phyloP scores from a whole-genome alignment of 1,140 invertebrate genomes.

The Probaryconus sp. region DNA sequence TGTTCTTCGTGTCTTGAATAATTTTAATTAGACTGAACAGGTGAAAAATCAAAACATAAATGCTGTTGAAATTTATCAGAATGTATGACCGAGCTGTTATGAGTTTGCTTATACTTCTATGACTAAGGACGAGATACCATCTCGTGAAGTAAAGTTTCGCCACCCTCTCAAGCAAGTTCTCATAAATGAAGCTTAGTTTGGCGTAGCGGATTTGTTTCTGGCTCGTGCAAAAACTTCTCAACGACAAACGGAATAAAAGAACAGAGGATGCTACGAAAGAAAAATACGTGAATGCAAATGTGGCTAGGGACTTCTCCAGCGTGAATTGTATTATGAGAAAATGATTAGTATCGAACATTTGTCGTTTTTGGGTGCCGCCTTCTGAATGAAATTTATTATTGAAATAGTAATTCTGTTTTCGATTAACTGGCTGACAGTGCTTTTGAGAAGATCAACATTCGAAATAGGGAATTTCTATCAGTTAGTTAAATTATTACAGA shows the following conservation, averaged over 20 bases:
- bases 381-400: too few relatives aligned
- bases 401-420: too few relatives aligned
- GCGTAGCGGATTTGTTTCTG: slow-evolving; percentile 39
- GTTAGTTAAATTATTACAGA: too few relatives aligned
- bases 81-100: slow-evolving; percentile 2
- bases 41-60: slow-evolving; percentile 16
- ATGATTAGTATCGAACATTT: slow-evolving; percentile 24
- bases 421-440: too few relatives aligned
- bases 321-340: slow-evolving; percentile 21
- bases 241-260: slow-evolving; percentile 40
- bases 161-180: slow-evolving; percentile 8
- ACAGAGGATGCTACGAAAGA: slow-evolving; percentile 1
- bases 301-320: neutral
- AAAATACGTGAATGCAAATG: slow-evolving; percentile 39
- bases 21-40: too few relatives aligned
- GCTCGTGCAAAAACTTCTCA: slow-evolving; percentile 34
- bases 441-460: too few relatives aligned
- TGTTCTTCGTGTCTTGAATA: too few relatives aligned
- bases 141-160: slow-evolving; percentile 6
- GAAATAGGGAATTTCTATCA: too few relatives aligned
- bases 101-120: slow-evolving; percentile 28
- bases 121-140: slow-evolving; percentile 12
- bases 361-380: too few relatives aligned
- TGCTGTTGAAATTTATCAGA: slow-evolving; percentile 36
- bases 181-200: slow-evolving; percentile 59